Base-by-base conservation (phyloP, 2,113 vertebrate genomes). In the Callospermophilus lateralis region DNA sequence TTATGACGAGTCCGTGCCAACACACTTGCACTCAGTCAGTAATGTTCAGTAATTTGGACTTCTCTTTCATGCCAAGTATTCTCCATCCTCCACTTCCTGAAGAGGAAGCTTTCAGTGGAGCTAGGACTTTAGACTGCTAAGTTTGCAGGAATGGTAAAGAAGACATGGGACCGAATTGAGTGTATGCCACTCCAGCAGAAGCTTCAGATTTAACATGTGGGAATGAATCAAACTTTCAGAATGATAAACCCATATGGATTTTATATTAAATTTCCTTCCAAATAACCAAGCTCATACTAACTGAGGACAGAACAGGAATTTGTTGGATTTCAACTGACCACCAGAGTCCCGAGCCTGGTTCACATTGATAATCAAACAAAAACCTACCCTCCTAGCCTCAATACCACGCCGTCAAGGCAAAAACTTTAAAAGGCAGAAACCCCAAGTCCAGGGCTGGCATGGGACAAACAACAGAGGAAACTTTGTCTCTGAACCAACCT, bases 191-290 rank as follows among this genome's bases (percentile, higher is more conserved):
- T 86, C 24, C 65, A 37, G 70, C 89, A 89, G 81, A 78, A 87
- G 10, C 76, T 94, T 61, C 1, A 1, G 61, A 79, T 92, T 30
- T 39, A 58, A 78, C 39, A 58, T 45, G 34, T 89, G 51, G 73
- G 84, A 90, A 96, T 79, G 26, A 87, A 68, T 67, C 51, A 20
- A 53, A 34, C 2, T 34, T 70, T 86, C 55, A 65, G 70, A 94
- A 58, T 74, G 26, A 85, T 95, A 96, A 89, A 51, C 15, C 42
- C 63, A 22, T 61, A n/a, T 86, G 51, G 48, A 84, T 89, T 95
- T 86, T 89, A 84, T 84, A 86, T 95, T 80, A 83, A 74, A 73
- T 84, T 83, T 84, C 22, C 24, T 96, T 89, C 55, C 32, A 92
- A 80, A 68, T 58, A 93, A 51, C 51, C 37, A 65, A 84, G 32